These are phyloP conservation scores for Lasioglossum lativentre DNA, from an alignment of 2,888 invertebrate genomes.

Conservation along the genomic window DNA sequence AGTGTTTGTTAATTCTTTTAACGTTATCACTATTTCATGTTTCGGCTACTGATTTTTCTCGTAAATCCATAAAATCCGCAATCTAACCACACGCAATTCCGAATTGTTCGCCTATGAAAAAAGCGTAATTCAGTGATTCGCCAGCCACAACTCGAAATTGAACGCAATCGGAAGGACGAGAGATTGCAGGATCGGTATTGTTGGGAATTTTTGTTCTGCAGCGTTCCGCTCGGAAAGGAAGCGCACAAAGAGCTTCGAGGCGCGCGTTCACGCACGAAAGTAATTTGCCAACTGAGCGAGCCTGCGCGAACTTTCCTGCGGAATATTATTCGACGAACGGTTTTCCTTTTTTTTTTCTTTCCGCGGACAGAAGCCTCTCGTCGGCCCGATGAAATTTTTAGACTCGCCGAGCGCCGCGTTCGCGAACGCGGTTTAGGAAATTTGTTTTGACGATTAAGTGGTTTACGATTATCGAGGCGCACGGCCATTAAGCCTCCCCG, in stretches of 20 bases:
- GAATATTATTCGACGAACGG: slow-evolving; percentile 10
- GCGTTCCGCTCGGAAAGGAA: slow-evolving; percentile 7
- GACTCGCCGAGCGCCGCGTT: neutral
- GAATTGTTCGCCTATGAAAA: neutral
- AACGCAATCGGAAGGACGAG: neutral
- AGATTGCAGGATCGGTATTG: neutral
- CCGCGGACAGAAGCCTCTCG: neutral
- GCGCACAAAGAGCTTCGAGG: neutral
- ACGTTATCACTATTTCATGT: no score
- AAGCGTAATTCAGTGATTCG: neutral
- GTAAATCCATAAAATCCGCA: no score
- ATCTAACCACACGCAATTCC: no score
- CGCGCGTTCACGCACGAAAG: neutral
- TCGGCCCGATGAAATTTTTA: slow-evolving; percentile 28
- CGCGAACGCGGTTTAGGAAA: slow-evolving; percentile 11
- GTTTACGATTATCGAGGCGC: slow-evolving; percentile 26
- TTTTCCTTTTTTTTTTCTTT: neutral
- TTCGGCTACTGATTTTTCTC: no score
- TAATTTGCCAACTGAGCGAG: slow-evolving; percentile 30
- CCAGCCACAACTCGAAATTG: neutral
- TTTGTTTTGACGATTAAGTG: slow-evolving; percentile 36
- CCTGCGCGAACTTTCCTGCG: slow-evolving; percentile 11
- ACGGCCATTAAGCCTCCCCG: neutral
- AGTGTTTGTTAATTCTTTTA: no score
- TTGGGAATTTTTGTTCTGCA: neutral